phyloP scores from a whole-genome alignment of 2,797 vertebrate species.

The Malurus splendens region DNA sequence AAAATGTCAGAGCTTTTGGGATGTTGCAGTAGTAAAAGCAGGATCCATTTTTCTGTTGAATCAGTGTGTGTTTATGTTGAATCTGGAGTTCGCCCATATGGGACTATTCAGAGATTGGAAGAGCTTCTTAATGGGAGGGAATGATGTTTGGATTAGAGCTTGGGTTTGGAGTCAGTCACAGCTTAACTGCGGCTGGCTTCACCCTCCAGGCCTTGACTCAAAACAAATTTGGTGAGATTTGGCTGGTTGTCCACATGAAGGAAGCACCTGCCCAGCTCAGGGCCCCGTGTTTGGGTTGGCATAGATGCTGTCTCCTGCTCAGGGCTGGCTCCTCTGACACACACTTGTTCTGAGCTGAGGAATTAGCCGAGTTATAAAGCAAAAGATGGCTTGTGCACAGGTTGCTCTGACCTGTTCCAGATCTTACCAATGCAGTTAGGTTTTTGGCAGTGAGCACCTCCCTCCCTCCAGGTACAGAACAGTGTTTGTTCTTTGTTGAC shows the following conservation, averaged over 20 bases:
- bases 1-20: neutral
- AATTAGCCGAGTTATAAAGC: neutral
- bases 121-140: neutral
- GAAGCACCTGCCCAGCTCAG: slow-evolving; percentile 6
- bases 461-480: neutral
- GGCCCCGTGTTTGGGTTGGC: neutral
- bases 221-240: slow-evolving; percentile 33
- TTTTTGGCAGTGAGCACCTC: neutral
- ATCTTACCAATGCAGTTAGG: neutral
- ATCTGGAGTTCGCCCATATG: neutral
- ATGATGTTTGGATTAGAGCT: slow-evolving; percentile 4
- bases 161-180: slow-evolving; percentile 1
- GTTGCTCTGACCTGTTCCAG: slow-evolving; percentile 3
- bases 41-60: neutral
- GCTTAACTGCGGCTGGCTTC: neutral
- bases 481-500: neutral
- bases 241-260: neutral
- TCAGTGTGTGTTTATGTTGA: neutral
- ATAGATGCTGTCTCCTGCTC: neutral
- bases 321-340: neutral
- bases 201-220: neutral
- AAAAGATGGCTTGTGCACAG: neutral
- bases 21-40: neutral
- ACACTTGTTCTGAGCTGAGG: neutral
- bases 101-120: neutral